Evolutionary conservation across 2,888 invertebrate species (phyloP), one percentile per base, ranked within the genome.

Genomic region (Barypeithes pellucidus): DNA sequence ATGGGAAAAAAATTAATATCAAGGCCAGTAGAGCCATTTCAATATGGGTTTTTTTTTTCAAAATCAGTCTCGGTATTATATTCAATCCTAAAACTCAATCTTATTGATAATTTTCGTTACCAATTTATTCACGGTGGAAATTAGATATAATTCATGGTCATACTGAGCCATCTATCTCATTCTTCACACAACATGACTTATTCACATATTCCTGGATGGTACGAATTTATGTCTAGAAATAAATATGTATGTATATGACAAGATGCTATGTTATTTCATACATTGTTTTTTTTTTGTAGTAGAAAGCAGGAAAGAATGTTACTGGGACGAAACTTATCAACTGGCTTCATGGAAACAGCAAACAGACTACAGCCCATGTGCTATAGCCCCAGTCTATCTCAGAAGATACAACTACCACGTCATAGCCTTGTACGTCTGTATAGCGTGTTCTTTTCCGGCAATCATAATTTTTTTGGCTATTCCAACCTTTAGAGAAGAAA

Each of bases 291-390:
- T n/a, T 24, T n/a, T 67, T 61, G 22, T 77, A 91, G 92, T 90
- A 82, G 88, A 85, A 82, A 90, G 90, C 78, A 85, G 83, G 73
- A 91, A 91, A 80, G 79, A 86, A 68, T 92, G 92, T 80, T 84
- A 84, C 71, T 57, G 76, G 0, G 89, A 90, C 77, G 88, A 86
- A 0, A 87, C 87, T 0, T 57, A 33, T 7, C 29, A 66, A 14
- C 16, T 59, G 20, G 77, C 78, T 1, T 20, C 70, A 20, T 92
- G 92, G 92, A 88, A 89, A 62, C 81, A 87, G 0, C 85, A 87
- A 69, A 91, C 91, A 0, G 88, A 91, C 79, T 91, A 91, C 82
- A 83, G 82, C 29, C 84, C 87, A 0, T 92, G 91, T 83, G 88
- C 89, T 68, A 85, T 90, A 52, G 87, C 89, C 0, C 86, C 89